Evolutionary conservation across 2,888 invertebrate genomes (phyloP).

Genomic region (Lissonota sp.): DNA sequence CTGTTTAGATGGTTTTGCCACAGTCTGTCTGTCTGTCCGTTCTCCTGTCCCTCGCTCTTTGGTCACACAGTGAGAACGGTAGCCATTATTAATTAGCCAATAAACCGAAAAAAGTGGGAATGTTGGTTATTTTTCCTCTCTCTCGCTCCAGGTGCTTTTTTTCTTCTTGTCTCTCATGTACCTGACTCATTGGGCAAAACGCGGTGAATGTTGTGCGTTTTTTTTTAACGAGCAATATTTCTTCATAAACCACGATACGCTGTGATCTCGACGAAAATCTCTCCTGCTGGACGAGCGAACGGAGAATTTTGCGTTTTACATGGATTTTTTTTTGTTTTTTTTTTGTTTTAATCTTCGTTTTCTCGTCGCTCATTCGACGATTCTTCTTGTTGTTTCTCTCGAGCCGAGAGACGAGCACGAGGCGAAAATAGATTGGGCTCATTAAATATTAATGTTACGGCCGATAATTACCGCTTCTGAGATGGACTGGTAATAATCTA

Average conservation of each 20-base stretch:
- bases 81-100: slow-evolving; percentile 64
- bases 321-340: slow-evolving; percentile 6
- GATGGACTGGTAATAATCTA: slow-evolving; percentile 34
- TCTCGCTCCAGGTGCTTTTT: no score
- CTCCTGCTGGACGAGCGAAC: slow-evolving; percentile 44
- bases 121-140: slow-evolving; percentile 26
- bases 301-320: slow-evolving; percentile 49
- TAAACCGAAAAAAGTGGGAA: slow-evolving; percentile 59
- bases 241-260: slow-evolving; percentile 61
- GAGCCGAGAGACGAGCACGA: slow-evolving; percentile 30
- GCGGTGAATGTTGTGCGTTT: slow-evolving; percentile 27
- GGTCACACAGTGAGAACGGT: slow-evolving; percentile 60
- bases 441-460: slow-evolving; percentile 46
- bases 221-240: slow-evolving; percentile 45
- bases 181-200: slow-evolving; percentile 48
- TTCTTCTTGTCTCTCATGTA: slow-evolving; percentile 27
- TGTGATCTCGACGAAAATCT: slow-evolving; percentile 60
- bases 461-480: slow-evolving; percentile 46
- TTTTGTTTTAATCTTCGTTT: neutral
- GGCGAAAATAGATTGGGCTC: slow-evolving; percentile 43
- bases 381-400: slow-evolving; percentile 34
- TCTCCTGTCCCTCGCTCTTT: no score
- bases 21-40: slow-evolving; percentile 15
- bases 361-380: slow-evolving; percentile 29
- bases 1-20: slow-evolving; percentile 51